These are phyloP conservation scores for Cathartes aura DNA, from an alignment of 2,113 vertebrate genomes.

Conservation along the genomic window DNA sequence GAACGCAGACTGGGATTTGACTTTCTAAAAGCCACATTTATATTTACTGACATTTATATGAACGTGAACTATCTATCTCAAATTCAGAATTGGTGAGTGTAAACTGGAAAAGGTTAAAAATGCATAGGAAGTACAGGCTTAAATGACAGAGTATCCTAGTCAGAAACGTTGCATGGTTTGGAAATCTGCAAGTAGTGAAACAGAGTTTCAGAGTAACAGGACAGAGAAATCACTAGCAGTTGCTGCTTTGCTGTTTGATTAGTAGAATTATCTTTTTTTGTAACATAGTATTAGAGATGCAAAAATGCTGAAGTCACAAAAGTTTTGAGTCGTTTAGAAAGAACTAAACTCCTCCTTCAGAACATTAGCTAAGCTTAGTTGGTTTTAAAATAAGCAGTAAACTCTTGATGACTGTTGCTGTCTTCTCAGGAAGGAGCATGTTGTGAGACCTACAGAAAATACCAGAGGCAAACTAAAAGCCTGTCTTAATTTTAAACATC, in stretches of 20 bases:
- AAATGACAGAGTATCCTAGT: neutral
- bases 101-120: neutral
- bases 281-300: neutral
- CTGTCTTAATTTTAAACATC: constrained; percentile 63
- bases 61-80: neutral
- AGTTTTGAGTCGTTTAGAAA: neutral
- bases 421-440: neutral
- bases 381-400: constrained; percentile 1
- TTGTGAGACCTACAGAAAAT: neutral
- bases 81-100: neutral
- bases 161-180: neutral
- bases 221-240: neutral
- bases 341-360: neutral
- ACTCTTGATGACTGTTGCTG: neutral
- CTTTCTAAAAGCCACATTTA: neutral
- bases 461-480: constrained; percentile 5
- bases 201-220: neutral
- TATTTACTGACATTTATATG: neutral
- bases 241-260: neutral
- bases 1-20: neutral
- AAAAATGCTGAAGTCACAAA: neutral
- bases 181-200: neutral
- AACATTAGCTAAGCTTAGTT: neutral
- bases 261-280: neutral
- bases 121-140: neutral